phyloP scores from a whole-genome alignment of 2,888 invertebrate species.

The Lochmaea crataegi region DNA sequence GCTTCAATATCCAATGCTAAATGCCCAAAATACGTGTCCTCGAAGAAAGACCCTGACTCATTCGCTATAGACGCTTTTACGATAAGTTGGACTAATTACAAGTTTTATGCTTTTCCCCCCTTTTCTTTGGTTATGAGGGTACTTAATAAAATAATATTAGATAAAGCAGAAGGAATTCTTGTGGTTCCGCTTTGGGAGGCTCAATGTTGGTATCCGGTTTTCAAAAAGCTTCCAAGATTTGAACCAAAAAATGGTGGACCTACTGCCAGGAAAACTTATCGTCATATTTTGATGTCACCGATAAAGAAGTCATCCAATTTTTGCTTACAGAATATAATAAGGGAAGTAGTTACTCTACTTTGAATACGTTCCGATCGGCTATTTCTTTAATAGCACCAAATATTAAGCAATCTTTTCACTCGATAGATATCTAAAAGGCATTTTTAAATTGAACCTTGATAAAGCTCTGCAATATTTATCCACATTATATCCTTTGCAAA shows the following conservation, averaged over 20 bases:
- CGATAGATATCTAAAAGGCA: slow-evolving; percentile 26
- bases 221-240: slow-evolving; percentile 15
- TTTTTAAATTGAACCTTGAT: slow-evolving; percentile 25
- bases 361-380: not conserved
- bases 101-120: no score
- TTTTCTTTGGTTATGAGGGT: not conserved
- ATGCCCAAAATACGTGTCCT: slow-evolving; percentile 24
- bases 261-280: no score
- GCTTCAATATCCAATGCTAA: slow-evolving; percentile 22
- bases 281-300: no score
- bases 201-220: slow-evolving; percentile 29
- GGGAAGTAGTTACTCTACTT: not conserved
- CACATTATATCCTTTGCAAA: not conserved
- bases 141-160: slow-evolving; percentile 17
- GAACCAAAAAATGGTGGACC: not conserved
- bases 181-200: slow-evolving; percentile 29
- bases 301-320: no score
- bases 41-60: slow-evolving; percentile 26
- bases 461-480: slow-evolving; percentile 8
- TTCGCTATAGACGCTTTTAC: not conserved
- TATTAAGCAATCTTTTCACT: not conserved
- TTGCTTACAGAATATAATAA: not conserved
- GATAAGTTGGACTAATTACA: no score
- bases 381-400: not conserved
- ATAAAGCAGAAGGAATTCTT: slow-evolving; percentile 20